Evolutionary conservation across 2,797 vertebrate genomes (phyloP), one percentile per base, ranked within the genome.

Genomic region (Rhinophrynus dorsalis): DNA sequence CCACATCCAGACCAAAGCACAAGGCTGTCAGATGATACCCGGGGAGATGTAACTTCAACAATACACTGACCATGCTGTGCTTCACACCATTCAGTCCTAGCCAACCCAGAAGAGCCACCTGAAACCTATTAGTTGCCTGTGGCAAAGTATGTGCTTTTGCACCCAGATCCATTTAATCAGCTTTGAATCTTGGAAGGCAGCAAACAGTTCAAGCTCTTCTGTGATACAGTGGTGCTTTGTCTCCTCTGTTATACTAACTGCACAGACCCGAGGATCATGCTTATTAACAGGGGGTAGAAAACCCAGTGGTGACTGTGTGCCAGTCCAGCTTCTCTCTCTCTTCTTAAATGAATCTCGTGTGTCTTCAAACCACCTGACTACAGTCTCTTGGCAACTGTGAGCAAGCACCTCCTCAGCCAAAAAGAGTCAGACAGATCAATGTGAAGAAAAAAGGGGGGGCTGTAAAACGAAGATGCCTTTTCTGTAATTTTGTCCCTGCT

Each of bases 11-110:
- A 90, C 92, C 90, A 94, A 92, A 91, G 91, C 92, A 95, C 93
- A 92, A 94, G 94, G 93, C 90, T 89, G 92, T 95, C 94, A 95
- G 92, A 91, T 95, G 95, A 95, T 90, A 88, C 80, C 89, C 83
- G 80, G 85, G 85, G 79, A 87, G 79, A 69, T 77, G 85, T 82
- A 86, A 86, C 80, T 81, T 82, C 82, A 83, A 89, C 82, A 87
- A 89, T 89, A 83, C 81, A 27, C 74, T 82, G 79, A 83, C 80
- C 74, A 80, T 68, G 73, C 79, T 79, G 77, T 75, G 80, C 60
- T 13, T 70, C 75, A 77, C 76, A 80, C 78, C 60, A 64, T 57
- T 80, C 75, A 81, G 83, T 77, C 68, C 77, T 58, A 79, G 74
- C 76, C 81, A 75, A 67, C 76, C 74, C 63, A 52, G 55, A 13